A percentile compares a stretch with the other conserved stretches of the same genome.
phyloP scores from a whole-genome alignment of 2,113 vertebrate genomes.

The Ammodytes marinus region DNA sequence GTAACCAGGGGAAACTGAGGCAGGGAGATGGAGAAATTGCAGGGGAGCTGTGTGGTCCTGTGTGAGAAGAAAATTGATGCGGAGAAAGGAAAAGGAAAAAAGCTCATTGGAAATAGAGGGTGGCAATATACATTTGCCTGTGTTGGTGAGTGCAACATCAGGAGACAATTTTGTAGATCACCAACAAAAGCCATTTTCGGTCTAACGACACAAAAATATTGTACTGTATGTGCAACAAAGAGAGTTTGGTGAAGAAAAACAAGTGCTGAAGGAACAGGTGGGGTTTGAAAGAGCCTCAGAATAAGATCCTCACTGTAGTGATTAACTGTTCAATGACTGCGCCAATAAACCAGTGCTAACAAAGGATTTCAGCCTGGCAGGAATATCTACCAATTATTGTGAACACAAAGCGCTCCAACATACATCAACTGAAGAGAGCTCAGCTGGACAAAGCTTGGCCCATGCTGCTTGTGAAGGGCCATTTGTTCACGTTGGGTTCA shows the following conservation, averaged over 20 bases:
- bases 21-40: neutral
- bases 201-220: neutral
- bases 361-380: constrained; percentile 42
- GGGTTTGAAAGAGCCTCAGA: neutral
- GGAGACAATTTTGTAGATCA: neutral
- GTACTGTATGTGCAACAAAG: neutral
- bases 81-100: neutral
- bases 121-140: neutral
- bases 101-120: neutral
- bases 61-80: neutral
- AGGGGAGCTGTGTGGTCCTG: neutral
- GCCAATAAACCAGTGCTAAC: constrained; percentile 23
- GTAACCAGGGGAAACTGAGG: neutral
- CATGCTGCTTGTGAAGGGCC: constrained; percentile 51
- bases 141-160: neutral
- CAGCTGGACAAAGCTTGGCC: constrained; percentile 67
- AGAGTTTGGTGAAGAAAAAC: neutral
- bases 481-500: constrained; percentile 51
- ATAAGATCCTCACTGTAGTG: constrained; percentile 4
- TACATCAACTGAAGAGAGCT: constrained; percentile 25
- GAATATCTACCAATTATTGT: constrained; percentile 35
- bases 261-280: neutral
- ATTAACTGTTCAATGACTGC: constrained; percentile 31
- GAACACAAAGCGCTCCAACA: constrained; percentile 28
- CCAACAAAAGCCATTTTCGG: neutral